Evolutionary conservation across 2,888 invertebrate species (phyloP).

Genomic region (Onthophagus sagittarius): DNA sequence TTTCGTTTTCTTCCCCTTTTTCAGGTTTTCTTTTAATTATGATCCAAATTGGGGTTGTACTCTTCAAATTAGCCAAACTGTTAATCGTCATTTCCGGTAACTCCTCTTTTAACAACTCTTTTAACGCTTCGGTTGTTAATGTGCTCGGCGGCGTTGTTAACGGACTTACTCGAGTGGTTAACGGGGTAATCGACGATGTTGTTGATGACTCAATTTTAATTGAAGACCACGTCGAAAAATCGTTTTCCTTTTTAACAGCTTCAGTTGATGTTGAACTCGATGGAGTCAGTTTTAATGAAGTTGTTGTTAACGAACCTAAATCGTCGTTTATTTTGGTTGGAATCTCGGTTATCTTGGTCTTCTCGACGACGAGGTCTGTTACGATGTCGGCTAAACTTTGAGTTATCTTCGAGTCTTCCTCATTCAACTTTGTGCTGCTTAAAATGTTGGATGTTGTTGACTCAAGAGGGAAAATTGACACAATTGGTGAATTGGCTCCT

Average conservation of each 20-base stretch:
- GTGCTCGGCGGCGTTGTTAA: not conserved
- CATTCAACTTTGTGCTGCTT: constrained; percentile 17
- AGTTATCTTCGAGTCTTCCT: no score
- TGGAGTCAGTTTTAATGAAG: not conserved
- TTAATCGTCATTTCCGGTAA: not conserved
- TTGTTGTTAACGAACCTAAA: not conserved
- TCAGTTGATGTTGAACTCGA: not conserved
- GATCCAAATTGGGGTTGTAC: constrained; percentile 18
- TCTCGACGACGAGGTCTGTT: no score
- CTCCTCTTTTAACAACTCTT: not conserved
- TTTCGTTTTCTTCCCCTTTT: not conserved
- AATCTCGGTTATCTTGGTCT: no score
- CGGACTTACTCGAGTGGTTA: not conserved
- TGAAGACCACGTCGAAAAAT: not conserved
- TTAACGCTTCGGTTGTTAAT: not conserved
- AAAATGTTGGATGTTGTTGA: constrained; percentile 7
- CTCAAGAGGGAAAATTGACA: constrained; percentile 6
- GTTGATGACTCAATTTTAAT: not conserved
- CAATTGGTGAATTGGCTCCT: constrained; percentile 5
- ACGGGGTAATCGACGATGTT: not conserved
- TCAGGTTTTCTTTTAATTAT: not conserved
- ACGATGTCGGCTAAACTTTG: no score
- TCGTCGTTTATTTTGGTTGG: not conserved
- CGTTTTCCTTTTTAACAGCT: not conserved
- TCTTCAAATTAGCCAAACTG: not conserved